These are phyloP conservation scores for Pseudomyrmex flavicornis DNA, from an alignment of 1,140 invertebrate species.

Conservation along the genomic window DNA sequence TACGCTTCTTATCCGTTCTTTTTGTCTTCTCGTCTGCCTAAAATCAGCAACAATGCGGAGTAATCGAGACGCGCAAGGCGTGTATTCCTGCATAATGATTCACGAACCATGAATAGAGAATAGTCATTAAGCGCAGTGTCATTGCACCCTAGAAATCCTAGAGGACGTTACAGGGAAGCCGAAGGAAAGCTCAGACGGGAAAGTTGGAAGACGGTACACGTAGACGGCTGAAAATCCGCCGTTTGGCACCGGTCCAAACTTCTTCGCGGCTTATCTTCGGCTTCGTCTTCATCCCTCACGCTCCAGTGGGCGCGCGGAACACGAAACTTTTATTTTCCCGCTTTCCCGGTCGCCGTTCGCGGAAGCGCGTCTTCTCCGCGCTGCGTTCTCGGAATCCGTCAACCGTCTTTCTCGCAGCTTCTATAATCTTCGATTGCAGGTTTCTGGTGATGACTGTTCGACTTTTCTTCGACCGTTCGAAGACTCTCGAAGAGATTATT, in stretches of 20 bases:
- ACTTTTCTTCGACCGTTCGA: neutral
- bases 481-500: slow-evolving; percentile 20
- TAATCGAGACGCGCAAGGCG: slow-evolving; percentile 31
- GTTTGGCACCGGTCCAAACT: slow-evolving; percentile 72
- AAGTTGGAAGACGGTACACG: slow-evolving; percentile 73
- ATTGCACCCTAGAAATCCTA: slow-evolving; percentile 72
- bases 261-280: slow-evolving; percentile 68
- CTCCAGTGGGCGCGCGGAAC: slow-evolving; percentile 61
- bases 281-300: slow-evolving; percentile 65
- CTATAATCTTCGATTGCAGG: neutral
- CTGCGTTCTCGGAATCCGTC: slow-evolving; percentile 27
- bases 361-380: slow-evolving; percentile 28
- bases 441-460: neutral
- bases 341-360: slow-evolving; percentile 10
- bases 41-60: slow-evolving; percentile 48
- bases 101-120: slow-evolving; percentile 71
- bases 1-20: neutral
- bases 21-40: neutral
- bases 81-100: slow-evolving; percentile 60
- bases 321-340: slow-evolving; percentile 51
- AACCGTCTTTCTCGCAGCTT: slow-evolving; percentile 7
- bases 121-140: slow-evolving; percentile 69
- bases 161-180: slow-evolving; percentile 50
- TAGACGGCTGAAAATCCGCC: slow-evolving; percentile 75
- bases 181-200: slow-evolving; percentile 66